Evolutionary conservation across 2,113 vertebrate species (phyloP).

Genomic region (Cyanistes caeruleus): DNA sequence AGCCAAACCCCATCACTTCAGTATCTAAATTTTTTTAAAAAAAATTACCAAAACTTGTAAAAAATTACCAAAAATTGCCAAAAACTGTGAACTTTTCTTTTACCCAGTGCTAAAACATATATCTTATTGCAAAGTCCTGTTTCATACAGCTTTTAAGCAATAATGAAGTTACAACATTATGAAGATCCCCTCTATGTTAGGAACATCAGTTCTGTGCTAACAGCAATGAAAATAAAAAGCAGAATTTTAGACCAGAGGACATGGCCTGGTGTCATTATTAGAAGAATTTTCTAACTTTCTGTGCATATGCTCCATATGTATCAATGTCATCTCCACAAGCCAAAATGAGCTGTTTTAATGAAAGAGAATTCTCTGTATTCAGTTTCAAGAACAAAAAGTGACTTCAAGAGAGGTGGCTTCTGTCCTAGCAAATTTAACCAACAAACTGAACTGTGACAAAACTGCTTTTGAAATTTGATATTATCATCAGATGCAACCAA

Average conservation of each 20-base stretch:
- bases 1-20: background rate
- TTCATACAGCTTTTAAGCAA: background rate
- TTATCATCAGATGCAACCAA: background rate
- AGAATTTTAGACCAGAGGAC: background rate
- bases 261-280: background rate
- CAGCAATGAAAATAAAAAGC: background rate
- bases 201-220: background rate
- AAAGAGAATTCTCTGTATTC: background rate
- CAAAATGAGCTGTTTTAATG: background rate
- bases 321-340: background rate
- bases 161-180: background rate
- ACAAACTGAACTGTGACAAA: background rate
- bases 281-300: background rate
- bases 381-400: background rate
- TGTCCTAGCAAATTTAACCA: background rate
- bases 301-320: background rate
- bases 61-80: background rate
- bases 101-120: rapidly evolving
- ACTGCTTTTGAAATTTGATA: background rate
- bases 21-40: too few relatives aligned
- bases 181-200: background rate
- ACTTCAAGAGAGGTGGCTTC: background rate
- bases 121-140: background rate
- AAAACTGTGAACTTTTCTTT: background rate
- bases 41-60: too few relatives aligned